Conservation (phyloP, 1,140 invertebrate species). For the Pogonognathellus flavescens region DNA sequence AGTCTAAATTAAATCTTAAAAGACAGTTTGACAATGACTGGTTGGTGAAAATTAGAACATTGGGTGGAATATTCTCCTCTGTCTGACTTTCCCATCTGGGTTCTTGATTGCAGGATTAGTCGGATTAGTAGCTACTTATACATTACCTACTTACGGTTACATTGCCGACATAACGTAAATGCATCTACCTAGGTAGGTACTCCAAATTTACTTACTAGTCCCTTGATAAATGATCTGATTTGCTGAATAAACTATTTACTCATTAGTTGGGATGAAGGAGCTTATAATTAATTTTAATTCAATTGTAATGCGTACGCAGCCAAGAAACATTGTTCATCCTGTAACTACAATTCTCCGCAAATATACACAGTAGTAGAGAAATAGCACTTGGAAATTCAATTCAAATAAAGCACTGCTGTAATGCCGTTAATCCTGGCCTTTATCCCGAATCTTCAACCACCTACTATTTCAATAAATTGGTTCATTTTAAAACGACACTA, state of each 20-base stretch:
- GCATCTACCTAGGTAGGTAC: no score
- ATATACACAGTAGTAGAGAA: background rate
- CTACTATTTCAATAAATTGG: background rate
- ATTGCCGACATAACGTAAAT: no score
- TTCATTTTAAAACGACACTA: background rate
- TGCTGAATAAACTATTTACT: background rate
- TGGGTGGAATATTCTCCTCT: no score
- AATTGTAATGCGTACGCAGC: background rate
- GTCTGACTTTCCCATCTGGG: no score
- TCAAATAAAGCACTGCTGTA: slow-evolving; percentile 10
- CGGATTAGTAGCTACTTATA: no score
- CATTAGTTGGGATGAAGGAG: slow-evolving; percentile 7
- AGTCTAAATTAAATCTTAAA: no score
- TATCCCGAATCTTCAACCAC: background rate
- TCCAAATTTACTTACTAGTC: no score
- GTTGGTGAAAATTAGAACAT: no score
- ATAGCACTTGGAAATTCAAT: background rate
- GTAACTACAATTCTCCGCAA: background rate
- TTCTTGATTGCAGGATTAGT: no score
- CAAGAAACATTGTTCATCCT: background rate
- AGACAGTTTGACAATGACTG: no score
- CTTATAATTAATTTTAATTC: slow-evolving; percentile 1
- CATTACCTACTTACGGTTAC: no score
- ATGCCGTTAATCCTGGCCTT: slow-evolving; percentile 35
- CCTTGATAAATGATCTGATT: no score